Evolutionary conservation across 2,113 vertebrate genomes (phyloP).

Genomic region (Chiloscyllium plagiosum): DNA sequence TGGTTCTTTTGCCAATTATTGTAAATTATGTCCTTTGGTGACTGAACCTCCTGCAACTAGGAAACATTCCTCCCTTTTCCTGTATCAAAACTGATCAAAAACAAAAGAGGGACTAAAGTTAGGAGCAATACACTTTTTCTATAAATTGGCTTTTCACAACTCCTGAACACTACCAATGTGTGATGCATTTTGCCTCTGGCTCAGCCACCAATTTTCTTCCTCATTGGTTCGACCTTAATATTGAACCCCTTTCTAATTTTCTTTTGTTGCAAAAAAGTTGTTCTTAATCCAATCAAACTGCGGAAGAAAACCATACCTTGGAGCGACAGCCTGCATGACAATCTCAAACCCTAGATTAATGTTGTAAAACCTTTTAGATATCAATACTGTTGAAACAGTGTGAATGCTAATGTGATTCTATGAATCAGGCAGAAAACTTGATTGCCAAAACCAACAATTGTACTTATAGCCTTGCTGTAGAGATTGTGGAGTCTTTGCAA

Average conservation of each 20-base stretch:
- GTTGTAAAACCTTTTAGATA: background rate
- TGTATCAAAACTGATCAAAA: background rate
- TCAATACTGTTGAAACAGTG: background rate
- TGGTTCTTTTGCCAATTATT: background rate
- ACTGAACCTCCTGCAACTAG: background rate
- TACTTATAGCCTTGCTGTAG: background rate
- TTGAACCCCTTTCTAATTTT: background rate
- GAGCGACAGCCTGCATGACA: background rate
- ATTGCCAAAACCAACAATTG: background rate
- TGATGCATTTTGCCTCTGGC: background rate
- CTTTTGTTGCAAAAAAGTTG: background rate
- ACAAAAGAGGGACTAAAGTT: background rate
- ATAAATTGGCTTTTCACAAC: background rate
- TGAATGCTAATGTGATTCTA: background rate
- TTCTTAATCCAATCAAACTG: background rate
- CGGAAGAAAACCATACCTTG: background rate
- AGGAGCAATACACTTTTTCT: background rate
- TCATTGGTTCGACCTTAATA: background rate
- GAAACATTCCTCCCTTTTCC: too few relatives aligned
- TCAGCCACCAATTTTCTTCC: background rate
- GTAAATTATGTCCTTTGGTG: background rate
- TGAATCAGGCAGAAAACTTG: background rate
- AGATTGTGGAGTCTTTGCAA: background rate
- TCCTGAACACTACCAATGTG: background rate
- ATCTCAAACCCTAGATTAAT: background rate